Base-by-base conservation (phyloP, 2,113 vertebrate genomes). In the Ophiodon elongatus region DNA sequence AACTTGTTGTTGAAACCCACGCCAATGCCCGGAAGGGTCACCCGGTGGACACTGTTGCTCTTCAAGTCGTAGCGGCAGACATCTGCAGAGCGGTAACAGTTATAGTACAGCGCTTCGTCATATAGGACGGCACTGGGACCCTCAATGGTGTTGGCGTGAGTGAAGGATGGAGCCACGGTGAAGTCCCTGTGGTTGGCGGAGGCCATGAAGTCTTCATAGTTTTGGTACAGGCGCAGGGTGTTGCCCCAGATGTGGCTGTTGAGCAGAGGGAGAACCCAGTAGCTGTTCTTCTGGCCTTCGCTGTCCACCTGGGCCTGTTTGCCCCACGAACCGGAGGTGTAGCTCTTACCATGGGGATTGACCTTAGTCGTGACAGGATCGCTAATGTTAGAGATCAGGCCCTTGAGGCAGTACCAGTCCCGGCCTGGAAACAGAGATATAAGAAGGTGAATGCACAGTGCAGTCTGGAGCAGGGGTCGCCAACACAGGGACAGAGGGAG, bases 291-390 rank as follows among this genome's bases (percentile, higher is more conserved):
- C 0, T 93, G 2, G 23, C 72, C 78, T 0, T 87, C 39, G 0
- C 31, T 68, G 29, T 66, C 59, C 19, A 4, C 9, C 25, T 83
- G 83, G 4, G 96, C 94, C 83, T 97, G 95, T 71, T 93, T 94
- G 2, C 97, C 97, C 97, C 97, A 98, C 0, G 96, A 96, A 2
- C 97, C 97, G 0, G 95, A 96, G n/a, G 85, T 95, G 80, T 91
- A 95, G 66, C 39, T 54, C 88, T 95, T 96, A 35, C 97, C 96
- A 54, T 29, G 88, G 78, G 96, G 97, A 86, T 96, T 97, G 85
- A 97, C 84, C 80, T 96, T 97, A 35, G 93, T 95, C 13, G 96
- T 14, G 4, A 93, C 77, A 0, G 97, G 96, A n/a, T 92, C 90
- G 54, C 97, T 98, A 88, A 98, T 89, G 79, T 95, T 97, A 37